Evolutionary conservation across 2,888 invertebrate genomes (phyloP).

Genomic region (Dromius quadrimaculatus): DNA sequence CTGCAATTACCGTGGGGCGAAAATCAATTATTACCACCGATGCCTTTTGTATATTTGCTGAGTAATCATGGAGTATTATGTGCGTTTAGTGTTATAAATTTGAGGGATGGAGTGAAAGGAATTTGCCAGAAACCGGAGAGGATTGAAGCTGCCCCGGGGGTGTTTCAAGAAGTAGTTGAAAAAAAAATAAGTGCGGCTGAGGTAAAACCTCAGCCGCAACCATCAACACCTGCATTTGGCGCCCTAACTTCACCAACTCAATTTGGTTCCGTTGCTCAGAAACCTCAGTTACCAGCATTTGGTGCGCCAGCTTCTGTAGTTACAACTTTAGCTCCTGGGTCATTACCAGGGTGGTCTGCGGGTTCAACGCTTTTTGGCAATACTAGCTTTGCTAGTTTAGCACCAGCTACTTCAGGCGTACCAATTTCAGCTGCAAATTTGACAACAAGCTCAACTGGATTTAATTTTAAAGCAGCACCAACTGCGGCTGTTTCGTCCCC

Average conservation of each 20-base stretch:
- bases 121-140: conserved; percentile 77
- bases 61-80: conserved; percentile 83
- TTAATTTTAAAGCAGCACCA: too few relatives aligned
- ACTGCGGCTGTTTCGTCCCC: background rate
- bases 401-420: background rate
- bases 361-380: background rate
- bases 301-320: background rate
- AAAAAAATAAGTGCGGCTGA: too few relatives aligned
- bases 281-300: background rate
- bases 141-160: too few relatives aligned
- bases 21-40: conserved; percentile 74
- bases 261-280: background rate
- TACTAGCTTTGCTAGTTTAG: background rate
- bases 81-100: conserved; percentile 81
- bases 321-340: background rate
- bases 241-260: background rate
- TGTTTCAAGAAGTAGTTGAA: too few relatives aligned
- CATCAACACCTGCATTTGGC: background rate
- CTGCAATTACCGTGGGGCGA: conserved; percentile 79
- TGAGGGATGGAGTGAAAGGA: conserved; percentile 70
- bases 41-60: conserved; percentile 83
- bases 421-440: background rate
- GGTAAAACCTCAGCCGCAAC: background rate
- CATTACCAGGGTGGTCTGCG: background rate
- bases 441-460: too few relatives aligned